Evolutionary conservation across 2,888 invertebrate genomes (phyloP).

Genomic region (Crematogaster levior): DNA sequence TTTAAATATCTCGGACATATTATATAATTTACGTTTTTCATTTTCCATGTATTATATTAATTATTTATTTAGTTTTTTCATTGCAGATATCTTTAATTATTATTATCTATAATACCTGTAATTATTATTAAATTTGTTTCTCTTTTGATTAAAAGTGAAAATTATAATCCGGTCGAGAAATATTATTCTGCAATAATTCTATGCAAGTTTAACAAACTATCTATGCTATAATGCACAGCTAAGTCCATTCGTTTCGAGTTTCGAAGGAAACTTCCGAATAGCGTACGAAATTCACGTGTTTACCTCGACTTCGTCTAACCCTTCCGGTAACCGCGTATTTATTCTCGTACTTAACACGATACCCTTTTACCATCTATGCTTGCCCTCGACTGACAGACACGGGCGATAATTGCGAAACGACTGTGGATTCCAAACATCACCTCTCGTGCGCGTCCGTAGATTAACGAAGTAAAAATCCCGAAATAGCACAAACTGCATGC

Average conservation of each 20-base stretch:
- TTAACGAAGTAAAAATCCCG: conserved; percentile 41
- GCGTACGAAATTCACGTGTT: conserved; percentile 35
- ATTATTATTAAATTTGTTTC: background rate
- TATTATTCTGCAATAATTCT: conserved; percentile 25
- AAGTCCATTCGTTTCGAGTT: conserved; percentile 46
- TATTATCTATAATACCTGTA: too few species aligned
- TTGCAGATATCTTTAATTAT: too few species aligned
- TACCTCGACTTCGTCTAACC: conserved; percentile 13
- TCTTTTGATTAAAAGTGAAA: conserved; percentile 15
- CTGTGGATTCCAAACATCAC: conserved; percentile 27
- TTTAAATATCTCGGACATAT: background rate
- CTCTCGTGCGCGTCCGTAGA: conserved; percentile 13
- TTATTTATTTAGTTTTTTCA: background rate
- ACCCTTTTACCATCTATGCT: conserved; percentile 30
- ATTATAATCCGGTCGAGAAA: background rate
- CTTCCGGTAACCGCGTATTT: conserved; percentile 43
- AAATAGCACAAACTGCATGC: conserved; percentile 11
- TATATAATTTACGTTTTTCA: background rate
- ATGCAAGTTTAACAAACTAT: conserved; percentile 19
- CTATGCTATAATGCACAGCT: conserved; percentile 28
- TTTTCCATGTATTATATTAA: background rate
- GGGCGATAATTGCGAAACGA: conserved; percentile 36
- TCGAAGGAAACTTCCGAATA: conserved; percentile 31
- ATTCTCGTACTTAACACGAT: conserved; percentile 46
- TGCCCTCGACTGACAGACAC: conserved; percentile 33